phyloP scores from a whole-genome alignment of 2,888 invertebrate species.

The Blastobasis lacticolella region DNA sequence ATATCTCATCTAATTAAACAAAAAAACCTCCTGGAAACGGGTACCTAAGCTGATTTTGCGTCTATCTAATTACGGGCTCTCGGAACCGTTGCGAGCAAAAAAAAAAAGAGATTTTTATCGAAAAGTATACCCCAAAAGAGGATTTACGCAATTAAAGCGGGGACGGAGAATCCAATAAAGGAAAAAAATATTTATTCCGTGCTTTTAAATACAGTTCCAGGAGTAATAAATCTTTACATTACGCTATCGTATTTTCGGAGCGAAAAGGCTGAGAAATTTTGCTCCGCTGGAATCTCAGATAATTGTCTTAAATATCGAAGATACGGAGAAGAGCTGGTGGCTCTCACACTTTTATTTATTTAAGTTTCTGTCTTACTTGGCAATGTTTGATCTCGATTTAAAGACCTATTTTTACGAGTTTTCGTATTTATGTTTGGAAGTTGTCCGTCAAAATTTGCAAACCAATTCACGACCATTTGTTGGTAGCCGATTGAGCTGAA shows the following conservation, averaged over 20 bases:
- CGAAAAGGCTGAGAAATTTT: not conserved
- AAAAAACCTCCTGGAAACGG: slow-evolving; percentile 25
- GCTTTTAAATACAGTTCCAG: slow-evolving; percentile 34
- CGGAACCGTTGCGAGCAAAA: slow-evolving; percentile 28
- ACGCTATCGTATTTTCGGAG: not conserved
- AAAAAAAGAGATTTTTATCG: slow-evolving; percentile 44
- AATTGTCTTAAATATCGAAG: not conserved
- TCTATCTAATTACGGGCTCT: slow-evolving; percentile 42
- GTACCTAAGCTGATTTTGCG: slow-evolving; percentile 39
- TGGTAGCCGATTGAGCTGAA: too few species aligned
- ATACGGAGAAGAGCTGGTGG: too few species aligned
- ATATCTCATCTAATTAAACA: slow-evolving; percentile 20
- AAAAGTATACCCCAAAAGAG: slow-evolving; percentile 47
- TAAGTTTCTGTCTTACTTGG: too few species aligned
- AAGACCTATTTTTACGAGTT: too few species aligned
- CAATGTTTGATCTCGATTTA: too few species aligned
- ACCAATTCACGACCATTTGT: too few species aligned
- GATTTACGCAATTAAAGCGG: slow-evolving; percentile 63
- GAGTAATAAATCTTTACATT: slow-evolving; percentile 16
- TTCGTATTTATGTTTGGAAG: too few species aligned
- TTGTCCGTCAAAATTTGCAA: too few species aligned
- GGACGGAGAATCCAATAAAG: slow-evolving; percentile 34
- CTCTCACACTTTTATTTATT: too few species aligned
- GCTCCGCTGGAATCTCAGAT: too few species aligned
- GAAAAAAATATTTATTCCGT: slow-evolving; percentile 39